phyloP scores from a whole-genome alignment of 30 jellyfish, hydroid and myxozoan genomes.

The Rhopilema esculentum region DNA sequence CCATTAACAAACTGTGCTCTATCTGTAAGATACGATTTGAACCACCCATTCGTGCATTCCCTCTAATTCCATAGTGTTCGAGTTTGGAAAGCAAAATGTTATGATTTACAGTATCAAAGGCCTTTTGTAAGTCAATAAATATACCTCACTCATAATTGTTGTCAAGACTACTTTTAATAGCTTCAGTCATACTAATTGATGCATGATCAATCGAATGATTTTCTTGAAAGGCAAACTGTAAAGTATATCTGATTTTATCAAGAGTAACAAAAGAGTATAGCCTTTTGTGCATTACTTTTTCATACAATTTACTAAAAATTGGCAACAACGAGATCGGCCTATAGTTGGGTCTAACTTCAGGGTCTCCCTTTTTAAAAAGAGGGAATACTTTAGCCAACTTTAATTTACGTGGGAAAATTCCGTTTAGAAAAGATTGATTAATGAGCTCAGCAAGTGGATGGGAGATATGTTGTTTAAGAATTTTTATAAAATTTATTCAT shows the following conservation, averaged over 20 bases:
- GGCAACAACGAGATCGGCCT: slow-evolving; percentile 36
- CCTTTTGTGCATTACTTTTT: slow-evolving; percentile 35
- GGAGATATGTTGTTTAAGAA: slow-evolving; percentile 28
- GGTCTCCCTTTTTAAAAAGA: slow-evolving; percentile 29
- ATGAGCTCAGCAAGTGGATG: slow-evolving; percentile 6
- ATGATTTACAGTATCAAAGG: too few relatives aligned
- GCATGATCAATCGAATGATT: slow-evolving; percentile 29
- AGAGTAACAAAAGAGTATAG: slow-evolving; percentile 28
- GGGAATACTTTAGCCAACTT: slow-evolving; percentile 24
- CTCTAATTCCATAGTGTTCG: too few relatives aligned
- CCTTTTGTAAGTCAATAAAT: slow-evolving; percentile 30
- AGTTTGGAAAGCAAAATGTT: too few relatives aligned
- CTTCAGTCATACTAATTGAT: slow-evolving; percentile 7
- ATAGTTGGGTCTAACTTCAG: slow-evolving; percentile 23
- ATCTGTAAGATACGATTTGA: slow-evolving; percentile 23
- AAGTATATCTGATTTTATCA: slow-evolving; percentile 13
- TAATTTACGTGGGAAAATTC: slow-evolving; percentile 17
- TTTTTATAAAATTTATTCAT: slow-evolving; percentile 4
- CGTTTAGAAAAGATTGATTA: background rate
- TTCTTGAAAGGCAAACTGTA: slow-evolving; percentile 36
- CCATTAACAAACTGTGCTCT: slow-evolving; percentile 26
- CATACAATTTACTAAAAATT: slow-evolving; percentile 25
- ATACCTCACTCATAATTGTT: slow-evolving; percentile 24
- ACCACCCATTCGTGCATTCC: too few relatives aligned
- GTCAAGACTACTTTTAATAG: slow-evolving; percentile 19